Evolutionary conservation across 2,797 vertebrate species (phyloP).

Genomic region (Columba guinea): DNA sequence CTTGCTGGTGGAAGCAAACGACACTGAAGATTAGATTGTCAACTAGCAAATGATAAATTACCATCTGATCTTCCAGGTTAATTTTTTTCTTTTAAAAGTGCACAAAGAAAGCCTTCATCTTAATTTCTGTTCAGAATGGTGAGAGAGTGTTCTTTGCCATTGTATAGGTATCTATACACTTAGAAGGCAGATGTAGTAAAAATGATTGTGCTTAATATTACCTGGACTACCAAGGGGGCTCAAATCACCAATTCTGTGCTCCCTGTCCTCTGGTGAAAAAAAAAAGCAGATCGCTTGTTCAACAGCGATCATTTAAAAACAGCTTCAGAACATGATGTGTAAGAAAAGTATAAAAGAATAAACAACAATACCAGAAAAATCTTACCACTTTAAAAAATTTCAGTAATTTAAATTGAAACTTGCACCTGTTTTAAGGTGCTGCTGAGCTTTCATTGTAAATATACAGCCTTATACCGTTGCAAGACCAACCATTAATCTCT

Average conservation of each 20-base stretch:
- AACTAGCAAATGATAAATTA: not conserved
- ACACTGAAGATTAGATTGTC: not conserved
- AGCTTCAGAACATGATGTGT: not conserved
- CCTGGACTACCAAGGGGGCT: not conserved
- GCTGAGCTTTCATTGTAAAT: not conserved
- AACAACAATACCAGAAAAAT: not conserved
- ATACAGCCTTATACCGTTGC: not conserved
- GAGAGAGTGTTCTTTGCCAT: not conserved
- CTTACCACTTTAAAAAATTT: not conserved
- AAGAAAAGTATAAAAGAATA: not conserved
- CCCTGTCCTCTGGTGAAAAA: fast-evolving
- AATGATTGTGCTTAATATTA: not conserved
- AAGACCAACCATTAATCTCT: not conserved
- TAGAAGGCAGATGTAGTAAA: not conserved
- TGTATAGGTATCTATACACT: not conserved
- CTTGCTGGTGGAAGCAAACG: not conserved
- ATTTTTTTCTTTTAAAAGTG: not conserved
- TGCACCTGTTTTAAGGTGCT: not conserved
- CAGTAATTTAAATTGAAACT: not conserved
- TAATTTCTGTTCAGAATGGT: not conserved
- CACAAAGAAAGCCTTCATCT: not conserved
- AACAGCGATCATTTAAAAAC: not conserved
- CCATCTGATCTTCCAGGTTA: not conserved
- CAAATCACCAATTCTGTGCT: not conserved
- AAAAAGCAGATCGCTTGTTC: not conserved